Evolutionary conservation across 2,888 invertebrate genomes (phyloP).

Genomic region (Diarsia dahlii): DNA sequence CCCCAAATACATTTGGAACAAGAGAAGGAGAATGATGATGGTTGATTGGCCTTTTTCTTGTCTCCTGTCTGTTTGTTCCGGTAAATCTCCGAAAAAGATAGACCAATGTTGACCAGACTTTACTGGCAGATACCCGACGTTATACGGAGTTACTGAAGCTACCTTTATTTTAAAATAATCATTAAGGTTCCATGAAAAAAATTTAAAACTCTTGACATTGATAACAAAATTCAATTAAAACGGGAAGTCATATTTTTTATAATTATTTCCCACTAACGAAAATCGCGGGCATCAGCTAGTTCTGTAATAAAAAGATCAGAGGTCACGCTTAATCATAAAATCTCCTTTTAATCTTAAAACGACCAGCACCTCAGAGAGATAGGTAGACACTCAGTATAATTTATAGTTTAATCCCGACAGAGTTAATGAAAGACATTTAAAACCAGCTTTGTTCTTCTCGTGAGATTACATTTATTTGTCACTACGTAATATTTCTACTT

Average conservation of each 20-base stretch:
- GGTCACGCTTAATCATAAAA: constrained; percentile 28
- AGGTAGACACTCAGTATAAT: constrained; percentile 39
- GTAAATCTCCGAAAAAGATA: no score
- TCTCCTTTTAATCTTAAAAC: constrained; percentile 31
- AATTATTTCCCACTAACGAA: no score
- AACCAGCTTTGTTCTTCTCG: constrained; percentile 47
- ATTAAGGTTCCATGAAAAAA: no score
- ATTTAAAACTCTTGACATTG: no score
- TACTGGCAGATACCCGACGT: no score
- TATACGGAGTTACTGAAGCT: no score
- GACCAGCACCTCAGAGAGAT: constrained; percentile 4
- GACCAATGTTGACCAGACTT: no score
- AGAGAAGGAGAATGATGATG: neutral
- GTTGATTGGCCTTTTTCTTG: neutral
- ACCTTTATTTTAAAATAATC: no score
- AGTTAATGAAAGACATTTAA: constrained; percentile 53
- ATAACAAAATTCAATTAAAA: no score
- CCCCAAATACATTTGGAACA: neutral
- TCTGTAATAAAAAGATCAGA: neutral
- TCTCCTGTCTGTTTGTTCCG: no score
- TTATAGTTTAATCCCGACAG: constrained; percentile 56
- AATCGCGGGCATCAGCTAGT: no score
- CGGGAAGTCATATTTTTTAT: no score
- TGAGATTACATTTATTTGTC: constrained; percentile 53
- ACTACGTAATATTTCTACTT: constrained; percentile 3